These are phyloP conservation scores for Sphyrna mokarran DNA, from an alignment of 2,113 vertebrate species.

Conservation along the genomic window DNA sequence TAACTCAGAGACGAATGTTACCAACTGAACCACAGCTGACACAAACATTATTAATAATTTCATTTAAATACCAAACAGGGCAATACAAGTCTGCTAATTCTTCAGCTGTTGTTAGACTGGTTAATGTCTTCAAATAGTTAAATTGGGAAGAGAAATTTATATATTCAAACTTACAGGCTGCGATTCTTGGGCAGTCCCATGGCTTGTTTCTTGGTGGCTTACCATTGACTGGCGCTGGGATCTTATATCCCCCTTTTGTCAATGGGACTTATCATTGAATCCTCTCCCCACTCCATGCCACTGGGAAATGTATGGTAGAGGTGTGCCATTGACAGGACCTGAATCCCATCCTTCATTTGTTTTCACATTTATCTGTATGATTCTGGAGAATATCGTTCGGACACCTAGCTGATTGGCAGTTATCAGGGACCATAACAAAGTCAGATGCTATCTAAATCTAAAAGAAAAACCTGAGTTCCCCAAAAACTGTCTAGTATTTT, in stretches of 20 bases:
- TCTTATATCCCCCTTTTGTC: too few species aligned
- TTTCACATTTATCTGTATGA: too few species aligned
- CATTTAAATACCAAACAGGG: not conserved
- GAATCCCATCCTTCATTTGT: too few species aligned
- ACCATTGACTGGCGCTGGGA: too few species aligned
- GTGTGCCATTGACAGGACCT: too few species aligned
- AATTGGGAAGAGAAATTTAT: not conserved
- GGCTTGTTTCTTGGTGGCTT: too few species aligned
- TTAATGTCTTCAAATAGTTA: not conserved
- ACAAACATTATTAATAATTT: not conserved
- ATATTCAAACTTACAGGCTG: not conserved
- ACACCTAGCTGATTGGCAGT: not conserved
- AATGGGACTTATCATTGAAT: too few species aligned
- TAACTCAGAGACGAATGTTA: too few species aligned
- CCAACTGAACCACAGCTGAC: too few species aligned
- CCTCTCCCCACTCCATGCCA: too few species aligned
- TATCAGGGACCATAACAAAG: not conserved
- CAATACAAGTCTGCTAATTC: not conserved
- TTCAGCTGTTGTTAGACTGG: not conserved
- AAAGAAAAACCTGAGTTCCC: not conserved
- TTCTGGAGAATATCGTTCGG: not conserved
- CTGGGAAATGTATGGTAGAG: too few species aligned
- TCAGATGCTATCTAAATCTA: not conserved
- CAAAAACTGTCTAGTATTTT: not conserved
- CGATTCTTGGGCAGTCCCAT: too few species aligned